A percentile compares a stretch with the other conserved stretches of the same genome.
phyloP scores from a whole-genome alignment of 2,113 vertebrate genomes.

The Perognathus longimembris region DNA sequence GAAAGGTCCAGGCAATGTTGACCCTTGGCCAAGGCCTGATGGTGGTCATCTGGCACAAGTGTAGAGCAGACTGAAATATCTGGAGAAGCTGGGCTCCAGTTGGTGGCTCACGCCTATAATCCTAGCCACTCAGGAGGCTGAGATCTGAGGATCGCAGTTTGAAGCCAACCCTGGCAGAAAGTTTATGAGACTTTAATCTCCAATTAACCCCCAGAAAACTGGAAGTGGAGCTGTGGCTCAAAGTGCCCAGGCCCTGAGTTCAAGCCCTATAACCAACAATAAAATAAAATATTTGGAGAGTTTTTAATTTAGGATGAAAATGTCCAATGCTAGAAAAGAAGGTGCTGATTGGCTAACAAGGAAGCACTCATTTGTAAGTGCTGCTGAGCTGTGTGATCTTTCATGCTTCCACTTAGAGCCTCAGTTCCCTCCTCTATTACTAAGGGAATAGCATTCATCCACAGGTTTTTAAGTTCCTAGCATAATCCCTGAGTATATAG shows the following conservation, averaged over 20 bases:
- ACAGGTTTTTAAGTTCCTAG: background rate
- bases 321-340: background rate
- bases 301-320: background rate
- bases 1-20: background rate
- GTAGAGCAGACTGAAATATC: background rate
- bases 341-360: background rate
- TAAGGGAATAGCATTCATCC: background rate
- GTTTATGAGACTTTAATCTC: too few relatives aligned
- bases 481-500: background rate
- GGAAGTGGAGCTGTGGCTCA: too few relatives aligned
- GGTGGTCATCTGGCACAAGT: background rate
- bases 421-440: slow-evolving; percentile 8
- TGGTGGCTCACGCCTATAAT: too few relatives aligned
- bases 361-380: background rate
- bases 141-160: too few relatives aligned
- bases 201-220: too few relatives aligned
- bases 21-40: too few relatives aligned
- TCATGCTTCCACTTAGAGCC: background rate
- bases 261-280: background rate
- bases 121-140: too few relatives aligned
- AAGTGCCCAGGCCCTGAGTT: too few relatives aligned
- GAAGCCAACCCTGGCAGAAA: too few relatives aligned
- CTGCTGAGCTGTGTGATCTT: background rate
- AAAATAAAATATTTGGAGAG: background rate
- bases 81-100: background rate